Evolutionary conservation across 2,888 invertebrate genomes (phyloP).

Genomic region (Caenorhabditis sp.): DNA sequence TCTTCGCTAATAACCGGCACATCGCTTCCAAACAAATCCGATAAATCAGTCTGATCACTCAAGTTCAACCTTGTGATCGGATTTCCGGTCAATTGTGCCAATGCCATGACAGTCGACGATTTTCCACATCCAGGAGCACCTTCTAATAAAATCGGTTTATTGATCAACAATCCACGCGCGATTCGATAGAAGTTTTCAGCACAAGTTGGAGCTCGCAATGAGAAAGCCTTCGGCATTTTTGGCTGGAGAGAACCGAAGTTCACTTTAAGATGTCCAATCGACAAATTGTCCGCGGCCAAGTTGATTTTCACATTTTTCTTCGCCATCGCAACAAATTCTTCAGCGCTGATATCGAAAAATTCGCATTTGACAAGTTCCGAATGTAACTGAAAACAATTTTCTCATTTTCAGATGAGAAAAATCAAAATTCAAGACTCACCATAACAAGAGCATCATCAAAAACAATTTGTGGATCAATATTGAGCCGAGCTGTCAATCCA

Average conservation of each 20-base stretch:
- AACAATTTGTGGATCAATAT: conserved; percentile 71
- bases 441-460: conserved; percentile 44
- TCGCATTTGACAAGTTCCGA: conserved; percentile 12
- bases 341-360: background rate
- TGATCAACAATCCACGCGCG: conserved; percentile 82
- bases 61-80: conserved; percentile 90
- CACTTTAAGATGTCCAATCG: conserved; percentile 43
- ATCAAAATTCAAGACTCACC: conserved; percentile 13
- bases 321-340: conserved; percentile 7
- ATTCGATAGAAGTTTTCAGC: conserved; percentile 83
- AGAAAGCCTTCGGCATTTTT: conserved; percentile 77
- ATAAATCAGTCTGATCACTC: conserved; percentile 97
- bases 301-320: conserved; percentile 8
- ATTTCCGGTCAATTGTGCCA: conserved; percentile 85
- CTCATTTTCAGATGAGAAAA: no score
- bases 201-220: conserved; percentile 72
- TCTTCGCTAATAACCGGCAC: conserved; percentile 85
- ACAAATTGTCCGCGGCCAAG: conserved; percentile 12
- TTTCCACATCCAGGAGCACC: conserved; percentile 96
- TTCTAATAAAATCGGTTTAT: conserved; percentile 88
- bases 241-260: conserved; percentile 74
- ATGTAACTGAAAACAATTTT: conserved; percentile 22
- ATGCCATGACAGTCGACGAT: conserved; percentile 88
- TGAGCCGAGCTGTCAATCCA: conserved; percentile 89
- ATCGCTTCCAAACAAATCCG: conserved; percentile 97